These are phyloP conservation scores for Mormoops blainvillei DNA, from an alignment of 2,113 vertebrate genomes.

Conservation along the genomic window DNA sequence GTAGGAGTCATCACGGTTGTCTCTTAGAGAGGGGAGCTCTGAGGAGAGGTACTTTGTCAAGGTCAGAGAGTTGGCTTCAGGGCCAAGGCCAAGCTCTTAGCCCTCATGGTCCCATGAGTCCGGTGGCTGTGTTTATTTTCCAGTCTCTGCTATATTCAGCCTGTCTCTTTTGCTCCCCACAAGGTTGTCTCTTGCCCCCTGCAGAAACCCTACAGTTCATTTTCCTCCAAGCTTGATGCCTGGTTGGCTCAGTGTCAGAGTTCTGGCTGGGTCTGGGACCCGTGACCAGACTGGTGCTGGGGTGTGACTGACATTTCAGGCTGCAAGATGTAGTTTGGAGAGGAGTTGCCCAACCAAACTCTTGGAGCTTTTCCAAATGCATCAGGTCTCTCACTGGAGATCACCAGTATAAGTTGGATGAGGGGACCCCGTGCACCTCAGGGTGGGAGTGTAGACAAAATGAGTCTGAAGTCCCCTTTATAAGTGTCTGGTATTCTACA, in stretches of 20 bases:
- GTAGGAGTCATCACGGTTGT: neutral
- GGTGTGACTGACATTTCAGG: neutral
- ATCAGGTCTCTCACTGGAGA: neutral
- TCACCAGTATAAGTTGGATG: neutral
- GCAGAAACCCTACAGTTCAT: neutral
- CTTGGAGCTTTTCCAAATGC: neutral
- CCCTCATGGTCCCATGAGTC: neutral
- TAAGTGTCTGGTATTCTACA: neutral
- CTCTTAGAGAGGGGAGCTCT: neutral
- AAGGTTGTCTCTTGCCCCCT: neutral
- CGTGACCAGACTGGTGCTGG: neutral
- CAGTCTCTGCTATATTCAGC: neutral
- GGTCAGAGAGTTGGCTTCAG: neutral
- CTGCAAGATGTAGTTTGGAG: neutral
- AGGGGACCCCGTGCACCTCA: neutral
- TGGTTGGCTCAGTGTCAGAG: neutral
- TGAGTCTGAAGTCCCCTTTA: neutral
- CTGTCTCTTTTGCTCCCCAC: neutral
- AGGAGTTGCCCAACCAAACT: too few relatives aligned
- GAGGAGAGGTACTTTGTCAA: neutral
- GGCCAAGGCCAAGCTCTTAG: neutral
- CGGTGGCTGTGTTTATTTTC: neutral
- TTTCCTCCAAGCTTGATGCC: neutral
- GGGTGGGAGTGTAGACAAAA: neutral
- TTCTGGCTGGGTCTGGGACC: neutral